Evolutionary conservation across 2,797 vertebrate genomes (phyloP).

Genomic region (Ctenopoma multispine): DNA sequence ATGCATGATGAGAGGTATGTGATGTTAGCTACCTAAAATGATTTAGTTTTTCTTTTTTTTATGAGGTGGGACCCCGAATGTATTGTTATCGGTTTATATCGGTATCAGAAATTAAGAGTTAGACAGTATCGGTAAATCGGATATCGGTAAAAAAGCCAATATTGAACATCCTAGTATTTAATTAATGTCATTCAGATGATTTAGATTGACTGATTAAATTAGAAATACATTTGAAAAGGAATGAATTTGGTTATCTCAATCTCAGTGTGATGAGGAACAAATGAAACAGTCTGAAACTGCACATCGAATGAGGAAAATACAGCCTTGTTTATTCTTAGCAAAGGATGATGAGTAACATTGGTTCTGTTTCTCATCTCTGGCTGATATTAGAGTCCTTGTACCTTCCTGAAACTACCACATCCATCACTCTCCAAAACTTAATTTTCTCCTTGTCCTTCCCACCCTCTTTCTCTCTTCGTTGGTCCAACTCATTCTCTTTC

Average conservation of each 20-base stretch:
- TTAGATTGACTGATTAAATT: background rate
- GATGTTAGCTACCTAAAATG: too few species aligned
- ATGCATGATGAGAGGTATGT: too few species aligned
- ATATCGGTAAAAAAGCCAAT: too few species aligned
- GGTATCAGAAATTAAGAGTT: too few species aligned
- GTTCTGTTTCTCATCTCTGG: slow-evolving; percentile 1
- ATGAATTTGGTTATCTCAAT: background rate
- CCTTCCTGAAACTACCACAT: slow-evolving; percentile 11
- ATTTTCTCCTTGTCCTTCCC: slow-evolving; percentile 4
- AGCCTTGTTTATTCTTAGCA: background rate
- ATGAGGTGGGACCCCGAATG: too few species aligned
- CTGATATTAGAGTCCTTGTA: background rate
- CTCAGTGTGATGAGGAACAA: slow-evolving; percentile 1
- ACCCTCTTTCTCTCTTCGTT: background rate
- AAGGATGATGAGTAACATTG: slow-evolving; percentile 5
- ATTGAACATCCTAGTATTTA: too few species aligned
- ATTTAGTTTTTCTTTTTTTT: too few species aligned
- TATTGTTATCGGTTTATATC: too few species aligned
- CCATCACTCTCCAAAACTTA: background rate
- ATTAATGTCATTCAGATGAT: background rate
- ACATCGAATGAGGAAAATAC: background rate
- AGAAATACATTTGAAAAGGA: background rate
- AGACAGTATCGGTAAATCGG: too few species aligned
- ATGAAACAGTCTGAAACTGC: too few species aligned
- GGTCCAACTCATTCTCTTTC: background rate